Evolutionary conservation across 2,888 invertebrate genomes (phyloP), one percentile per base, ranked within the genome.

Genomic region (Macrosoma leucophasiata): DNA sequence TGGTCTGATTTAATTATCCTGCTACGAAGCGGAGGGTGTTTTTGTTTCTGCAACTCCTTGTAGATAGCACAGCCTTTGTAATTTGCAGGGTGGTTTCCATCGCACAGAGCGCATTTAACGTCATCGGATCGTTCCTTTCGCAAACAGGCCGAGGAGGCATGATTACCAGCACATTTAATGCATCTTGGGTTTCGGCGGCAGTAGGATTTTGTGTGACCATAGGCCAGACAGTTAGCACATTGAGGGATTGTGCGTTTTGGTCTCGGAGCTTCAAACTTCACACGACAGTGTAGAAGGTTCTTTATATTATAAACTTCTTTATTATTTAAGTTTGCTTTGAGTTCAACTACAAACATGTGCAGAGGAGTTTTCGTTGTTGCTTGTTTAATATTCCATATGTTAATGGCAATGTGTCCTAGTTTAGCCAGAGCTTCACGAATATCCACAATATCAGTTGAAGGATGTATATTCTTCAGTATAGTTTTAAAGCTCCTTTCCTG

Each of bases 401-500:
- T 46, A 11, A 13, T 39, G 3, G 20, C 28, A 18, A 25, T 18
- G 17, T 44, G 41, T 9, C 17, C 23, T n/a, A n/a, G n/a, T n/a
- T n/a, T n/a, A n/a, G n/a, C n/a, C n/a, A n/a, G n/a, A n/a, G n/a
- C n/a, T n/a, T n/a, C n/a, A n/a, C n/a, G n/a, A 6, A 39, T 24
- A 6, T 46, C 35, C 20, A 10, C 39, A 28, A 20, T 42, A 11
- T 42, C 40, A 9, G 44, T 41, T 7, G 44, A 41, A 13, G 34
- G 35, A 20, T 44, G 44, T n/a, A 43, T 20, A 13, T 40, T 30
- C 38, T 47, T 44, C 3, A 47, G 21, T 10, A 39, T 41, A n/a
- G 43, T 47, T 33, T 17, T 43, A 18, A 38, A 43, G 11, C 17
- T 36, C 2, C 30, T 33, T 4, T 48, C 35, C 12, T 39, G 18